phyloP scores from a whole-genome alignment of 2,888 invertebrate species.

The Thumatha senex region DNA sequence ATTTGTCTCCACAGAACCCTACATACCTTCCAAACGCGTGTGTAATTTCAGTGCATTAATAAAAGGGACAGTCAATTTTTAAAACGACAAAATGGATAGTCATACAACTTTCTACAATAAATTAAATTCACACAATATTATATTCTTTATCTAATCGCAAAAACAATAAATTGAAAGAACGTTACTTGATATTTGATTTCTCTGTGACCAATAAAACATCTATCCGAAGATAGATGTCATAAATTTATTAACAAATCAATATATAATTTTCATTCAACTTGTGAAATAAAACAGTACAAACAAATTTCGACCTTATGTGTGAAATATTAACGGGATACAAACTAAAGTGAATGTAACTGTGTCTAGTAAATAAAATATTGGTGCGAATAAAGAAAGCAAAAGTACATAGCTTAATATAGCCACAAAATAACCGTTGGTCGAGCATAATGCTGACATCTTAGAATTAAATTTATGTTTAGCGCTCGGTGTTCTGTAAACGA shows the following conservation, averaged over 20 bases:
- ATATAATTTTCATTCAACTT: slow-evolving; percentile 51
- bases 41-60: slow-evolving; percentile 25
- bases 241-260: slow-evolving; percentile 77
- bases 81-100: slow-evolving; percentile 13
- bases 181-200: slow-evolving; percentile 49
- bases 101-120: slow-evolving; percentile 45
- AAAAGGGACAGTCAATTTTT: slow-evolving; percentile 30
- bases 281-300: slow-evolving; percentile 4
- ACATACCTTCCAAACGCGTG: slow-evolving; percentile 14
- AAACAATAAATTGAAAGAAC: slow-evolving; percentile 43
- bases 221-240: slow-evolving; percentile 50
- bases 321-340: slow-evolving; percentile 11
- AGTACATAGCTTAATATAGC: slow-evolving; percentile 19
- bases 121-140: slow-evolving; percentile 49
- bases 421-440: slow-evolving; percentile 23
- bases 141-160: slow-evolving; percentile 50
- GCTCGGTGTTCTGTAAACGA: too few species aligned
- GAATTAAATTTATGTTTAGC: slow-evolving; percentile 5
- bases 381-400: slow-evolving; percentile 70
- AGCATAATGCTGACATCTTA: slow-evolving; percentile 22
- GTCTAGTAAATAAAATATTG: slow-evolving; percentile 50
- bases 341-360: slow-evolving; percentile 20
- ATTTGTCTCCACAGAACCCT: neutral
- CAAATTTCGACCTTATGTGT: slow-evolving; percentile 29
- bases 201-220: slow-evolving; percentile 56